Percentiles rank a stretch among this genome's conserved stretches.
Evolutionary conservation across 1,140 invertebrate genomes (phyloP).

Genomic region (Halyomorpha halys): DNA sequence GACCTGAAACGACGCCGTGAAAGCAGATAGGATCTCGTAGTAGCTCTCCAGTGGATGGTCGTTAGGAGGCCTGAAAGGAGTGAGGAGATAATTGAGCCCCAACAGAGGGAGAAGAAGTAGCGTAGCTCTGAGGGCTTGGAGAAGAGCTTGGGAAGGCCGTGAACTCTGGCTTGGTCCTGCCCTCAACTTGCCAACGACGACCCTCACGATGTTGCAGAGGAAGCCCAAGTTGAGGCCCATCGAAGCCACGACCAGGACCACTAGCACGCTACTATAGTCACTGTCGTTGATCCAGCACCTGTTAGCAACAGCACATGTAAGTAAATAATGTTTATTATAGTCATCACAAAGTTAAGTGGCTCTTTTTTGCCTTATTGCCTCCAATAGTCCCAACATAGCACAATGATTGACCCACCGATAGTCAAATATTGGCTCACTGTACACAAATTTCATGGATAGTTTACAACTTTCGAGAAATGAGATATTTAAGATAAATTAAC

Average conservation of each 20-base stretch:
- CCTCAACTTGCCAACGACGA: conserved; percentile 78
- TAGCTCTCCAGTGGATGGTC: conserved; percentile 57
- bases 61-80: conserved; percentile 70
- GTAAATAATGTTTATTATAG: too few species aligned
- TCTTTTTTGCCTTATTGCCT: too few species aligned
- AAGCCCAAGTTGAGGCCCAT: conserved; percentile 79
- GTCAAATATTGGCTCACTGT: too few species aligned
- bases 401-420: too few species aligned
- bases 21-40: conserved; percentile 74
- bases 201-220: conserved; percentile 85
- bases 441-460: too few species aligned
- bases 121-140: conserved; percentile 69
- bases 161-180: conserved; percentile 50
- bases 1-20: conserved; percentile 81
- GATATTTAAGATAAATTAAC: too few species aligned
- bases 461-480: too few species aligned
- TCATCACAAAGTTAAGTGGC: too few species aligned
- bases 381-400: too few species aligned
- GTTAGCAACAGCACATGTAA: too few species aligned
- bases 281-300: conserved; percentile 77
- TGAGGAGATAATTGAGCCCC: conserved; percentile 76
- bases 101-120: conserved; percentile 73
- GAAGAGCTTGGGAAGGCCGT: conserved; percentile 32
- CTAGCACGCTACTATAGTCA: conserved; percentile 57
- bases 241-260: conserved; percentile 66